These are phyloP conservation scores for Phrynosoma platyrhinos DNA, from an alignment of 2,113 vertebrate genomes.

Conservation along the genomic window DNA sequence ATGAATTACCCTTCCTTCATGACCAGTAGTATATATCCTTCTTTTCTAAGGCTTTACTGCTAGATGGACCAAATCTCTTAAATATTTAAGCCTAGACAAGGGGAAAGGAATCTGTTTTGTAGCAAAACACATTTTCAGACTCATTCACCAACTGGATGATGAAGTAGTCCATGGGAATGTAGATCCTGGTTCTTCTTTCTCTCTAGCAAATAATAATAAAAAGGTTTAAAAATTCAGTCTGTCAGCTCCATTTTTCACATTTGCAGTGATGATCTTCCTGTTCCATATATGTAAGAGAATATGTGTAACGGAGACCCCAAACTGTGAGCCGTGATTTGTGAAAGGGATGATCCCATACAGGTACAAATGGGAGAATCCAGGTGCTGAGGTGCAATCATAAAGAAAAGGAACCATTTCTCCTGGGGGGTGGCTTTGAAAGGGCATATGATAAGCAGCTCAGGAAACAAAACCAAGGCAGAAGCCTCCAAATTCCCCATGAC, in stretches of 20 bases:
- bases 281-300: conserved; percentile 55
- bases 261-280: conserved; percentile 42
- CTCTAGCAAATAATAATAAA: not conserved
- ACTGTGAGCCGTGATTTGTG: conserved; percentile 65
- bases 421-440: conserved; percentile 54
- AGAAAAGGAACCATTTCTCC: conserved; percentile 44
- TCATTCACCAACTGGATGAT: not conserved
- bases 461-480: conserved; percentile 49
- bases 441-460: conserved; percentile 61
- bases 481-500: conserved; percentile 51
- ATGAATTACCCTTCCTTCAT: not conserved
- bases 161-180: not conserved
- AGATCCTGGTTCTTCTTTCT: not conserved
- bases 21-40: not conserved
- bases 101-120: not conserved
- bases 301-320: conserved; percentile 65
- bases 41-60: not conserved
- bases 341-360: conserved; percentile 59
- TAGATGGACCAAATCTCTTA: not conserved
- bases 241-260: not conserved
- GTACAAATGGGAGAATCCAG: conserved; percentile 69
- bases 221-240: not conserved
- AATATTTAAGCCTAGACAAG: not conserved
- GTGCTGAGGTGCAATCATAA: conserved; percentile 33
- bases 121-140: not conserved